Evolutionary conservation across 2,888 invertebrate genomes (phyloP).

Genomic region (Leucozona laternaria): DNA sequence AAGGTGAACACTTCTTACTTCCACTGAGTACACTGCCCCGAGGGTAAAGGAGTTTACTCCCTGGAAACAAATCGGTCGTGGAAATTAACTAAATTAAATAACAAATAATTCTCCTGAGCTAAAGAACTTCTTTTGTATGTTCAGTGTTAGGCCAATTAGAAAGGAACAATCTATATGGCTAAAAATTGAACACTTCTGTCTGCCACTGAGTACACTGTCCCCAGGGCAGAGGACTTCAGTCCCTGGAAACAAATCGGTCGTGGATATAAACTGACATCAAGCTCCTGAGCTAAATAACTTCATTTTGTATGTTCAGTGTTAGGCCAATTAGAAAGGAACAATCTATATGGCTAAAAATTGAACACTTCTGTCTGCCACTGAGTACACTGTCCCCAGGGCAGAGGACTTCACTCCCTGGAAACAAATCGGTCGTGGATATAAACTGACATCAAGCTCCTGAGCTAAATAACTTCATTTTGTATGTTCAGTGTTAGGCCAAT

Average conservation of each 20-base stretch:
- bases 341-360: too few relatives aligned
- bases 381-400: conserved; percentile 83
- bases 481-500: conserved; percentile 82
- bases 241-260: conserved; percentile 69
- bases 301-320: conserved; percentile 80
- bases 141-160: conserved; percentile 76
- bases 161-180: conserved; percentile 78
- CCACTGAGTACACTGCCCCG: conserved; percentile 84
- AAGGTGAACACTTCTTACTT: conserved; percentile 80
- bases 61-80: conserved; percentile 47
- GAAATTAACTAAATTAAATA: neutral
- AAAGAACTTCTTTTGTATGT: conserved; percentile 75
- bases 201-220: conserved; percentile 84
- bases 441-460: neutral
- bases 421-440: neutral
- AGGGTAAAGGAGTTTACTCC: conserved; percentile 80
- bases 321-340: conserved; percentile 79
- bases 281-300: neutral
- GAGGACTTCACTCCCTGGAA: conserved; percentile 79
- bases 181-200: conserved; percentile 80
- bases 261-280: neutral
- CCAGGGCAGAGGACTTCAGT: conserved; percentile 80
- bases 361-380: conserved; percentile 81
- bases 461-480: too few relatives aligned
- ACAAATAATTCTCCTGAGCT: neutral